Conservation (phyloP, 2,113 vertebrate species). For the Anarrhichthys ocellatus region DNA sequence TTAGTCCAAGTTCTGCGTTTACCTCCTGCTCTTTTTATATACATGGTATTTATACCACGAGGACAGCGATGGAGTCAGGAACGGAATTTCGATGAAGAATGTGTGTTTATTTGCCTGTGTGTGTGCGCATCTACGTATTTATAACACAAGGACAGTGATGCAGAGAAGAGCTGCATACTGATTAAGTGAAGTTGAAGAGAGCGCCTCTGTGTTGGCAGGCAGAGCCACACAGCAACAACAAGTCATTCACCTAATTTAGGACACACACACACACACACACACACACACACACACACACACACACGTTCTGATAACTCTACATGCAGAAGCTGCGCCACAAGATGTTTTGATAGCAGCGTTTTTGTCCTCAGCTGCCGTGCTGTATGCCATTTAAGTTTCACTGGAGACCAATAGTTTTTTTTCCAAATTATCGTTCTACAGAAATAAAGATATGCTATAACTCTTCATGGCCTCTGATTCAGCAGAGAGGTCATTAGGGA, state of each 20-base stretch:
- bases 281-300: slow-evolving; percentile 46
- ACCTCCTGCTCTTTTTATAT: slow-evolving; percentile 38
- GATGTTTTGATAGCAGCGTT: slow-evolving; percentile 20
- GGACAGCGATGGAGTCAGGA: slow-evolving; percentile 58
- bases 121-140: slow-evolving; percentile 60
- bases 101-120: slow-evolving; percentile 50
- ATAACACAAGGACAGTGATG: slow-evolving; percentile 79
- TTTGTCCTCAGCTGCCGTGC: slow-evolving; percentile 28
- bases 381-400: slow-evolving; percentile 35
- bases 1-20: slow-evolving; percentile 38
- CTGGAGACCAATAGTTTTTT: slow-evolving; percentile 31
- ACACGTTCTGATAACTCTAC: slow-evolving; percentile 19
- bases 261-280: slow-evolving; percentile 46
- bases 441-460: slow-evolving; percentile 59
- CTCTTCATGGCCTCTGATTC: slow-evolving; percentile 56
- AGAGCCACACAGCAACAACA: slow-evolving; percentile 70
- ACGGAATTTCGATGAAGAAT: slow-evolving; percentile 59
- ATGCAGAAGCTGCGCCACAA: not conserved
- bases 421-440: slow-evolving; percentile 56
- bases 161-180: slow-evolving; percentile 72
- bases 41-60: slow-evolving; percentile 66
- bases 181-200: slow-evolving; percentile 75
- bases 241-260: slow-evolving; percentile 79
- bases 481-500: slow-evolving; percentile 69
- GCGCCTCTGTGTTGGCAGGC: slow-evolving; percentile 77